Base-by-base conservation (phyloP, 2,113 vertebrate genomes). In the Hydropotes inermis region DNA sequence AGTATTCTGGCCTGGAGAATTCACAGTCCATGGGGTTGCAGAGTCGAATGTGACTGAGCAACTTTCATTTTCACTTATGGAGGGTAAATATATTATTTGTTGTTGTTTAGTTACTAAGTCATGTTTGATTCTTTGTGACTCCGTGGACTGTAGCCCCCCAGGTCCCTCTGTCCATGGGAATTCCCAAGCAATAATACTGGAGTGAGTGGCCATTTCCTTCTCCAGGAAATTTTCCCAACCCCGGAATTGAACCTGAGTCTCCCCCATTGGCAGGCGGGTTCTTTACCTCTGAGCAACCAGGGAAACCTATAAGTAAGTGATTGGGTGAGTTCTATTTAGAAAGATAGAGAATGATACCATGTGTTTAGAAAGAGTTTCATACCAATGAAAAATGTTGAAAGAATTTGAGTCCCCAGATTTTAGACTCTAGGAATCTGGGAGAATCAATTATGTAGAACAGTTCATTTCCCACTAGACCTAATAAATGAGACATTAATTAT, bases 401-500 rank as follows among this genome's bases (percentile, higher is more conserved):
- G 2, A 0, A 92, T 70, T 87, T 88, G 60, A 92, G 78, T 60
- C 30, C 36, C 58, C 30, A 70, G 55, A 81, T 86, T 83, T 27
- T 79, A 60, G 92, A 45, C n/a, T 81, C 60, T 47, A 86, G 50
- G 58, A 78, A 85, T 83, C 85, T 83, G 47, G 36, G 13, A 70
- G 50, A 85, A 64, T 97, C 54, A 91, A 6, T 91, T 96, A 50
- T 60, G 39, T 60, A 58, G 74, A 90, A 87, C 2, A 61, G 67
- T 45, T 96, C 60, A 64, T 95, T 95, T 55, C 76, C 85, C 58
- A 58, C 30, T 84, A 87, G 85, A 78, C 50, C 19, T 54, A 76
- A 61, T 64, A 92, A 92, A 79, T 25, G 50, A 95, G 76, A n/a
- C 87, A 60, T 93, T 89, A 88, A 96, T 95, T 88, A 92, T 76